Base-by-base conservation (phyloP, 2,888 invertebrate genomes). In the Sceliomorpha sp. region DNA sequence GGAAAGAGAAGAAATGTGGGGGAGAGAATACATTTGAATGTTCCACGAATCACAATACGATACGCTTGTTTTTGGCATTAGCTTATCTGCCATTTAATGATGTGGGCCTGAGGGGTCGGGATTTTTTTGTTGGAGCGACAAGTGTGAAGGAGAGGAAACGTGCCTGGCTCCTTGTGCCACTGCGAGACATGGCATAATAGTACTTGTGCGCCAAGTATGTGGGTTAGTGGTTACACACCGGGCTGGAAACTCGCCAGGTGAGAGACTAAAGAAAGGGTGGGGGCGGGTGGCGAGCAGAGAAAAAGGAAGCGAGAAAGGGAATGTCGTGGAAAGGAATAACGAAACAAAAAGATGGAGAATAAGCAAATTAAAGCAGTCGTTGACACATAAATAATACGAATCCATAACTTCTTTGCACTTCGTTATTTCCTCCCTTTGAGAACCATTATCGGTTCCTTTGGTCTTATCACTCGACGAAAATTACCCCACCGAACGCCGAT, bases 201-300 rank as follows among this genome's bases (percentile, higher is more conserved):
- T 29, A 56, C 68, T 62, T 51, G 56, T 32, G 34, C 29, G 37
- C 34, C 39, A 47, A 60, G 60, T 70, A 67, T 67, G 67, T 63
- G 60, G 72, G 72, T 70, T 70, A 70, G 63, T 60, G 63, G 67
- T 67, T 63, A 51, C 66, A 66, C 62, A 44, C 55, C 36, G 15
- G 55, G 44, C 51, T 69, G 56, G 64, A 60, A 53, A 15, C 51
- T 50, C 55, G 59, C 56, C 60, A 66, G 50, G 31, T 56, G 32
- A 47, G 47, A 44, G 53, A 39, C 40, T 12, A 7, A 40, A 45
- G 51, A 48, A 51, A 42, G 60, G 45, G 50, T 27, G 42, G 58
- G 36, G 12, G 31, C 34, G 13, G 17, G 20, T 0, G n/a, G 3
- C 14, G 8, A 4, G 26, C 14, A 6, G 3, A 5, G n/a, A 50